phyloP scores from a whole-genome alignment of 2,888 invertebrate species.

The Polyploca ridens region DNA sequence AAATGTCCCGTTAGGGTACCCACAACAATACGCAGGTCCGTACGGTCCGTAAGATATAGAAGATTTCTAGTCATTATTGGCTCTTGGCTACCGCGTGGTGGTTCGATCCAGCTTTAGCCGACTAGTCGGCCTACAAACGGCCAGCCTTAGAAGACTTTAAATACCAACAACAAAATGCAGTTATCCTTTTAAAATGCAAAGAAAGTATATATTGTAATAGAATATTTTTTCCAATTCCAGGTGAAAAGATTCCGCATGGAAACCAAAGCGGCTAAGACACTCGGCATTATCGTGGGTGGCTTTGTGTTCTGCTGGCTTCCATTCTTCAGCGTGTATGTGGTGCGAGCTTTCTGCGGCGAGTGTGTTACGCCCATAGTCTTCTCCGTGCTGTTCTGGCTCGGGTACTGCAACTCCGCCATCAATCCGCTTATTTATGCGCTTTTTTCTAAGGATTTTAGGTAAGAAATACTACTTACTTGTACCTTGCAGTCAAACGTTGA shows the following conservation, averaged over 20 bases:
- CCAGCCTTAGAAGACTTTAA: no score
- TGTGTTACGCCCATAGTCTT: slow-evolving; percentile 94
- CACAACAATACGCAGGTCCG: no score
- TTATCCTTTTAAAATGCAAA: no score
- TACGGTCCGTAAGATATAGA: no score
- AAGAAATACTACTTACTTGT: slow-evolving; percentile 16
- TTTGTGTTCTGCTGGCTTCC: slow-evolving; percentile 99
- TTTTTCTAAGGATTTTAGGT: slow-evolving; percentile 95
- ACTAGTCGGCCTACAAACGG: no score
- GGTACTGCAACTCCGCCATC: slow-evolving; percentile 98
- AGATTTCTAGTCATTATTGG: no score
- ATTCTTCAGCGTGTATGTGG: slow-evolving; percentile 97
- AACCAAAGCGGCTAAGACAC: slow-evolving; percentile 98
- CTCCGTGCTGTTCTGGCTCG: slow-evolving; percentile 97
- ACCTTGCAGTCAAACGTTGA: no score
- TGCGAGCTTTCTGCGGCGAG: slow-evolving; percentile 93
- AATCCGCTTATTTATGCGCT: slow-evolving; percentile 98
- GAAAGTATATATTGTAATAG: no score
- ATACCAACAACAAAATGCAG: no score
- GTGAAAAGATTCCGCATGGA: slow-evolving; percentile 97
- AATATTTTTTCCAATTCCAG: slow-evolving; percentile 73
- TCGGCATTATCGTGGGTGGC: slow-evolving; percentile 98
- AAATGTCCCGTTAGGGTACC: no score
- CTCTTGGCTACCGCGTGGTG: no score
- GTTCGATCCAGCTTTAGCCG: no score